These are phyloP conservation scores for Pomacea canaliculata DNA, from an alignment of 2,888 invertebrate genomes.

Conservation along the genomic window DNA sequence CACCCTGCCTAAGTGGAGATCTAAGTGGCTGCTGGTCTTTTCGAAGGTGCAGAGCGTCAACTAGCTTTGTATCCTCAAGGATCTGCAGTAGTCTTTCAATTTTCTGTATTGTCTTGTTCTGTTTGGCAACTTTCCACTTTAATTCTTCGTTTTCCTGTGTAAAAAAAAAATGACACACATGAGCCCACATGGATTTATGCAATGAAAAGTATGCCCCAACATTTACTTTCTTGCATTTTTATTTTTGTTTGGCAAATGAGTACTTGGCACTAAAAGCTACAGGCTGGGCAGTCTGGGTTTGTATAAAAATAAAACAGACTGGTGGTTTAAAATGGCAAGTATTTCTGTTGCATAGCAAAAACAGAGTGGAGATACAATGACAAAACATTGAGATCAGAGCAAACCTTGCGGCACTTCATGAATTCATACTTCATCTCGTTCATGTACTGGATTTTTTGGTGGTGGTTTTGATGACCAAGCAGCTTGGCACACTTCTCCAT, in stretches of 20 bases:
- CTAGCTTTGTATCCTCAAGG: conserved; percentile 44
- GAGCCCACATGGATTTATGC: too few relatives aligned
- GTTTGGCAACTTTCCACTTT: conserved; percentile 48
- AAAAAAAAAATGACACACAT: too few relatives aligned
- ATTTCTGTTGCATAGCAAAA: too few relatives aligned
- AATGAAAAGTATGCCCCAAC: too few relatives aligned
- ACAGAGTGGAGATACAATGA: too few relatives aligned
- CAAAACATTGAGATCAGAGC: conserved; percentile 1
- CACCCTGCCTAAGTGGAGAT: conserved; percentile 16
- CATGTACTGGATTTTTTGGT: conserved; percentile 77
- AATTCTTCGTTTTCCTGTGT: conserved; percentile 53
- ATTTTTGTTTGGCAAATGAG: background rate
- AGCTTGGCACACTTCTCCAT: conserved; percentile 75
- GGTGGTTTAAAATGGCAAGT: background rate
- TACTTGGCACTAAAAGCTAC: background rate
- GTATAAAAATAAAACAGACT: background rate
- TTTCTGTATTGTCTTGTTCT: conserved; percentile 48
- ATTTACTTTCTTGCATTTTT: background rate
- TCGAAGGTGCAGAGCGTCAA: conserved; percentile 62
- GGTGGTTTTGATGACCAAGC: conserved; percentile 78
- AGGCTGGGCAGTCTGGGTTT: too few relatives aligned
- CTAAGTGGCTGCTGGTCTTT: background rate
- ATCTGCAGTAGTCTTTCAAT: conserved; percentile 47
- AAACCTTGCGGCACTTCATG: conserved; percentile 56
- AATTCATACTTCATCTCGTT: conserved; percentile 69